Percentiles rank a stretch among this genome's conserved stretches.
phyloP scores from a whole-genome alignment of 2,113 vertebrate genomes.

The Phaethon lepturus region DNA sequence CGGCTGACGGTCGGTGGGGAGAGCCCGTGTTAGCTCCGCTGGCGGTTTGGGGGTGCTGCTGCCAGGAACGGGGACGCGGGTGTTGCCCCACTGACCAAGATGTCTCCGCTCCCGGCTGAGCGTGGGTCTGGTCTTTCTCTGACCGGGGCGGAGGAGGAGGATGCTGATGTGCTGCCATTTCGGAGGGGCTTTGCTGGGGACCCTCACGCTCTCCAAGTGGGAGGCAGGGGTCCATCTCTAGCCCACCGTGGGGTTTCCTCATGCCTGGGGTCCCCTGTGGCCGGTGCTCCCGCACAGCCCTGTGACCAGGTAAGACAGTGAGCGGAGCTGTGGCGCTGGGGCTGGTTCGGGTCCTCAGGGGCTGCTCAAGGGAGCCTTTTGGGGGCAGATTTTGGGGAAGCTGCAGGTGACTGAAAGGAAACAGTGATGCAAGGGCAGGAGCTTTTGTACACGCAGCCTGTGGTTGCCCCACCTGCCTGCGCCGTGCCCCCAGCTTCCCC shows the following conservation, averaged over 20 bases:
- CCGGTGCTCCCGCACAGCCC: not conserved
- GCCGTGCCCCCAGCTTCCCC: not conserved
- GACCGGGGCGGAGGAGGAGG: not conserved
- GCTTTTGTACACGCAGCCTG: not conserved
- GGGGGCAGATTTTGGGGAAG: not conserved
- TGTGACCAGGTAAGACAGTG: not conserved
- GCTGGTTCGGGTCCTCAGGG: not conserved
- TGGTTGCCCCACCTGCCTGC: not conserved
- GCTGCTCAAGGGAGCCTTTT: not conserved
- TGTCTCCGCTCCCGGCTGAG: not conserved
- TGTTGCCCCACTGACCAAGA: not conserved
- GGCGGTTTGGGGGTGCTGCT: not conserved
- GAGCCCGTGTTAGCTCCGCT: accelerated
- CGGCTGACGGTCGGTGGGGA: not conserved
- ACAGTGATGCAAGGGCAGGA: not conserved
- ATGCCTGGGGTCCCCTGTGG: not conserved
- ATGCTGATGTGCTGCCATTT: accelerated
- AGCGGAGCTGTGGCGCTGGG: not conserved
- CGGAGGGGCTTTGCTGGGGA: not conserved
- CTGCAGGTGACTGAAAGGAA: not conserved
- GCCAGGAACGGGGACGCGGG: not conserved
- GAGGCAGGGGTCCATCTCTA: not conserved
- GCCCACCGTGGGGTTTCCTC: not conserved
- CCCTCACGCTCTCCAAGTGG: not conserved
- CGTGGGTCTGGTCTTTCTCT: not conserved